These are phyloP conservation scores for Phortica variegata DNA, from an alignment of 1,140 invertebrate species.

Conservation along the genomic window DNA sequence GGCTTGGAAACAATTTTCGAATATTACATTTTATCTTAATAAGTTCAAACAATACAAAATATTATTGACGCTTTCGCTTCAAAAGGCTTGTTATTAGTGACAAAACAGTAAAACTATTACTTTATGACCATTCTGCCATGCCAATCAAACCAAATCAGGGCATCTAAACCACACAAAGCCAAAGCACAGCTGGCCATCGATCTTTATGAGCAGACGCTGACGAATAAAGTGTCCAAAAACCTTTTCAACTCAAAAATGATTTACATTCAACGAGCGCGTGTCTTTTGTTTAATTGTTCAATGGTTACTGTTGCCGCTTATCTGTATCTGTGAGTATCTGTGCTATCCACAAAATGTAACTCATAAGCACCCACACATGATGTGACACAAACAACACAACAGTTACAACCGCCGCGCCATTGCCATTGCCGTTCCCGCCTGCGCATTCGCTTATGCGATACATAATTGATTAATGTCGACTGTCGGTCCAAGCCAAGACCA, in stretches of 20 bases:
- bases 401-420: slow-evolving; percentile 4
- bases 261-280: slow-evolving; percentile 43
- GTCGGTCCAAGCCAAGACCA: slow-evolving; percentile 4
- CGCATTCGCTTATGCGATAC: slow-evolving; percentile 24
- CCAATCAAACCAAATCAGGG: too few species aligned
- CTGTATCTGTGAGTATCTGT: too few species aligned
- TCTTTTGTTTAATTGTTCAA: slow-evolving; percentile 52
- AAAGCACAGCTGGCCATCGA: slow-evolving; percentile 34
- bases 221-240: slow-evolving; percentile 10
- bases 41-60: too few species aligned
- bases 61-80: too few species aligned
- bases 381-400: slow-evolving; percentile 15
- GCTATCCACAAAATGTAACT: too few species aligned
- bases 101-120: too few species aligned
- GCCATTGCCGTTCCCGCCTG: slow-evolving; percentile 9
- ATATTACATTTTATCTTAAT: too few species aligned
- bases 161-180: slow-evolving; percentile 34
- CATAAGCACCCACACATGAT: slow-evolving; percentile 31
- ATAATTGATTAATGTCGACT: slow-evolving; percentile 47
- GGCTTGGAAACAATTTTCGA: too few species aligned
- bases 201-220: slow-evolving; percentile 19
- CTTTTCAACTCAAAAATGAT: slow-evolving; percentile 37
- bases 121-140: too few species aligned
- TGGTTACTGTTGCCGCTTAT: slow-evolving; percentile 8
- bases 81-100: too few species aligned